These are phyloP conservation scores for Drosophila obscura DNA, from an alignment of 1,140 invertebrate genomes.

Conservation along the genomic window DNA sequence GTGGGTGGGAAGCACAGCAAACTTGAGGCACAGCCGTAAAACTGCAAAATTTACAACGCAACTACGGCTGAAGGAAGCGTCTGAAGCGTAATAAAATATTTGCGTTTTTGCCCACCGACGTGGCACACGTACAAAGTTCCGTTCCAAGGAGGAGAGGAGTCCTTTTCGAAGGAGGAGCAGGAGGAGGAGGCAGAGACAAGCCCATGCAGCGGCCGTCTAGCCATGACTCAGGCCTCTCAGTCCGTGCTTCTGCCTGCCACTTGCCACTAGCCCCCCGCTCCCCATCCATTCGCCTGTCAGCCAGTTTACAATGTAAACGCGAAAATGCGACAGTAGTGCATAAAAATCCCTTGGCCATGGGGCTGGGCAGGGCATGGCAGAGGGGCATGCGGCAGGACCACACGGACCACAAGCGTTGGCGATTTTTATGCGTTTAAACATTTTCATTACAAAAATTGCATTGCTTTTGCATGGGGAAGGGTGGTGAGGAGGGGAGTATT, in stretches of 20 bases:
- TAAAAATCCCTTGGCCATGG: slow-evolving; percentile 71
- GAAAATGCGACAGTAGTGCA: slow-evolving; percentile 81
- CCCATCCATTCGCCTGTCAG: slow-evolving; percentile 53
- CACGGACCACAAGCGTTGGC: slow-evolving; percentile 41
- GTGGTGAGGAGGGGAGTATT: neutral
- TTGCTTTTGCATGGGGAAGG: slow-evolving; percentile 30
- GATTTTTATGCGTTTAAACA: slow-evolving; percentile 81
- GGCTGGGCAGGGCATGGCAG: neutral
- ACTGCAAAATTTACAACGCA: slow-evolving; percentile 81
- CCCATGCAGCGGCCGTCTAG: slow-evolving; percentile 37
- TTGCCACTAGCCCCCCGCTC: neutral
- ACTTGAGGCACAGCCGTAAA: slow-evolving; percentile 69
- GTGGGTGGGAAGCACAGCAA: slow-evolving; percentile 44
- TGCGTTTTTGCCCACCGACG: slow-evolving; percentile 71
- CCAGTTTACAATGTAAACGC: slow-evolving; percentile 81
- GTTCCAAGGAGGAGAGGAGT: slow-evolving; percentile 25
- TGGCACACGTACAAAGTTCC: slow-evolving; percentile 39
- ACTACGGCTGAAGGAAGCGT: slow-evolving; percentile 69
- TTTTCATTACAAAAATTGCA: slow-evolving; percentile 83
- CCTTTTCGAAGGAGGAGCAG: neutral
- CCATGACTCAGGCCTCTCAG: slow-evolving; percentile 68
- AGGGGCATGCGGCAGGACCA: too few relatives aligned
- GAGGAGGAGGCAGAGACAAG: slow-evolving; percentile 35
- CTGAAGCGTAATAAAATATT: slow-evolving; percentile 83
- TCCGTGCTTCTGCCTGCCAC: slow-evolving; percentile 7